A percentile compares a stretch with the other conserved stretches of the same genome.
Conservation (phyloP, 2,888 invertebrate species). For the Drosophila formosana region DNA sequence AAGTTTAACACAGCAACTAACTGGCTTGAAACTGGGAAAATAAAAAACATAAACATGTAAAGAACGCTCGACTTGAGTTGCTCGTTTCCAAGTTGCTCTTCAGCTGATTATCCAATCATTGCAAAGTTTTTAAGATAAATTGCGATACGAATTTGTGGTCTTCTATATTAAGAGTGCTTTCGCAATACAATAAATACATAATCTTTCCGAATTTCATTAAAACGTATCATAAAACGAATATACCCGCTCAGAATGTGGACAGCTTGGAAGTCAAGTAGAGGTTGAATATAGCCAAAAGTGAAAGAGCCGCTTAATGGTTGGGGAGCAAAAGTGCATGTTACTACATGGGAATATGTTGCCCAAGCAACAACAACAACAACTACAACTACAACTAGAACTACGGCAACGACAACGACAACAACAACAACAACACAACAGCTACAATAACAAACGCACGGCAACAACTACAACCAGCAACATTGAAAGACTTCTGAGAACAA, state of each 20-base stretch:
- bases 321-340: constrained; percentile 19
- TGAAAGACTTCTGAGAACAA: constrained; percentile 34
- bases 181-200: too few relatives aligned
- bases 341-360: constrained; percentile 14
- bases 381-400: not conserved
- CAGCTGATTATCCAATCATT: not conserved
- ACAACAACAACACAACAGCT: constrained; percentile 4
- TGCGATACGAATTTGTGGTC: not conserved
- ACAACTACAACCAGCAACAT: constrained; percentile 30
- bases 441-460: not conserved
- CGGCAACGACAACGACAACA: not conserved
- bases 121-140: not conserved
- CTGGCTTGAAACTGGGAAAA: constrained; percentile 39
- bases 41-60: constrained; percentile 10
- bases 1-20: constrained; percentile 48
- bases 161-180: too few relatives aligned
- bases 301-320: constrained; percentile 3
- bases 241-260: not conserved
- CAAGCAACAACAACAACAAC: constrained; percentile 5
- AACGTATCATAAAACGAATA: not conserved
- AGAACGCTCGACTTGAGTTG: not conserved
- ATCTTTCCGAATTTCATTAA: too few relatives aligned
- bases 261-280: constrained; percentile 6
- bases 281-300: constrained; percentile 7
- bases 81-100: not conserved